Base-by-base conservation (phyloP, 2,113 vertebrate species). In the Dolichallabes microphthalmus region DNA sequence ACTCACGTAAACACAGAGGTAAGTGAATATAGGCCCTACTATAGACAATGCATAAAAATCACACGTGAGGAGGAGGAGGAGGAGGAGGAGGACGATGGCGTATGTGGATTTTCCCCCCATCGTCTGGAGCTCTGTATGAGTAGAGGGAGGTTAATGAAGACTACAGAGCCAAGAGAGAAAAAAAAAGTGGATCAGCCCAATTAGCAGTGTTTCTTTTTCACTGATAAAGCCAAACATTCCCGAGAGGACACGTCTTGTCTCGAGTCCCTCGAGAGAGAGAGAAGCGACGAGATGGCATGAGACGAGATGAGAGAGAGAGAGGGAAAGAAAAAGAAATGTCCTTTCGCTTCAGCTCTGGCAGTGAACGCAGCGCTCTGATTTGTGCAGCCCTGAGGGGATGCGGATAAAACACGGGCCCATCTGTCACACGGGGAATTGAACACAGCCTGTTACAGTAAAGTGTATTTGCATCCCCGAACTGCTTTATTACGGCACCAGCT, bases 371-470 rank as follows among this genome's bases (percentile, higher is more conserved):
- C 83, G 74, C 90, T 93, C 91, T 90, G 92, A 94, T 93, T 93
- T 92, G 89, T 89, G 8, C 77, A 73, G 88, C 90, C 86, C 91
- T 90, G 64, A 87, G 87, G 79, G 89, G 88, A 84, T n/a, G 60
- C 82, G 91, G 88, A 92, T 91, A 91, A 92, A 92, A 91, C 92
- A 91, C 87, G 61, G 88, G 88, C 89, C 92, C 91, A 91, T 93
- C 90, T 93, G 92, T 91, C 52, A 85, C 78, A 78, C 68, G 74
- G 87, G 87, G 89, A 91, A 91, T 93, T 90, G 88, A 91, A 91
- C 90, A 88, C 88, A 61, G 83, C 74, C 35, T 84, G 81, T 88
- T 91, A 88, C 88, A 76, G 89, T 81, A 88, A 91, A 92, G 89
- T 89, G 90, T 87, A 89, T 90, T 87, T 92, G 91, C 90, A 92